Evolutionary conservation across 2,113 vertebrate genomes (phyloP).

Genomic region (Camelus bactrianus): DNA sequence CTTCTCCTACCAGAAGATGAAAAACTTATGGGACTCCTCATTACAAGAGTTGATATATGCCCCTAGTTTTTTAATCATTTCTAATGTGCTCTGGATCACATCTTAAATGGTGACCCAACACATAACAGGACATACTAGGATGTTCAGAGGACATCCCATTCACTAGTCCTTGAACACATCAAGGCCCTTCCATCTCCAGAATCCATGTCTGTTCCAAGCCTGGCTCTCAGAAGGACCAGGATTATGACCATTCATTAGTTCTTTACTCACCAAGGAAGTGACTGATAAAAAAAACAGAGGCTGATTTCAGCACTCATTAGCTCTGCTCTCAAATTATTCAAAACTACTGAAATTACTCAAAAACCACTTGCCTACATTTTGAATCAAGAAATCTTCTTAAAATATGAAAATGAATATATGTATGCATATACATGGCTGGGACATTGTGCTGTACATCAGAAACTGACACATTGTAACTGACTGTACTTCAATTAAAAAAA

Average conservation of each 20-base stretch:
- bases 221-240: not conserved
- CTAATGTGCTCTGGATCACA: not conserved
- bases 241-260: not conserved
- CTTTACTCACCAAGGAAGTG: not conserved
- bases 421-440: no score
- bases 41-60: not conserved
- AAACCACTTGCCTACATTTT: constrained; percentile 50
- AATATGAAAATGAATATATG: no score
- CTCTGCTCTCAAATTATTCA: constrained; percentile 46
- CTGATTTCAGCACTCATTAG: not conserved
- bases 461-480: no score
- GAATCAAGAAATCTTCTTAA: constrained; percentile 36
- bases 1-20: not conserved
- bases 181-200: not conserved
- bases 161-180: not conserved
- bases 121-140: not conserved
- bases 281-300: not conserved
- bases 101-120: not conserved
- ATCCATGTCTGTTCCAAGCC: not conserved
- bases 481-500: no score
- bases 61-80: not conserved
- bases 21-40: not conserved
- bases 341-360: constrained; percentile 46
- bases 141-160: not conserved
- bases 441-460: no score